Base-by-base conservation (phyloP, 2,113 vertebrate genomes). In the Chaetodon trifascialis region DNA sequence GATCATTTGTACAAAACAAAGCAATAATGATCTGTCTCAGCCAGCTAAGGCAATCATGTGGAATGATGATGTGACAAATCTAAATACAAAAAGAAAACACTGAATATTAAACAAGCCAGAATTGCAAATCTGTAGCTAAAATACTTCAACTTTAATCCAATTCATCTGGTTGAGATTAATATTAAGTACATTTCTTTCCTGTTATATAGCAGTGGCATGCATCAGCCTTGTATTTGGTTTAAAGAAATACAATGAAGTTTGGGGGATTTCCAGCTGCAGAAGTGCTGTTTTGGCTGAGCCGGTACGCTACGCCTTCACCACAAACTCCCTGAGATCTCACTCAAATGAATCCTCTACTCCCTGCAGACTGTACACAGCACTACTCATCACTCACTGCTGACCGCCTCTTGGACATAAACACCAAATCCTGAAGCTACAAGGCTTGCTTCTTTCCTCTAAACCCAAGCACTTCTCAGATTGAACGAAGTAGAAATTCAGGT, bases 21-120 rank as follows among this genome's bases (percentile, higher is more conserved):
- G 52, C 58, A 89, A 83, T 75, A 86, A 91, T 91, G 85, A 94
- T 93, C 90, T 79, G 92, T 95, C 93, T 92, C 90, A 95, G 93
- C 88, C 93, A 93, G 91, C 94, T 90, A 94, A 94, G 93, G 89
- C 88, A 76, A 88, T 92, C 88, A 90, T 73, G 80, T 81, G 51
- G 51, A 89, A 82, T 71, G 74, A 80, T 74, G 73, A 58, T 84
- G 54, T 59, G 42, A 78, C 51, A 73, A 84, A 83, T 83, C 59
- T 62, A 63, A 88, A 86, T 73, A 79, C n/a, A 77, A 49, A 77
- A 71, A 68, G 38, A 36, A 73, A 77, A 79, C 59, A 58, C 4
- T 36, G 15, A 66, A 75, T 40, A 47, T 62, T 38, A 59, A 79
- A 82, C 42, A 71, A 60, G 34, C 14, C 21, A 80, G 76, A 84